phyloP scores from a whole-genome alignment of 1,140 invertebrate genomes.

The Antheraea mylitta region DNA sequence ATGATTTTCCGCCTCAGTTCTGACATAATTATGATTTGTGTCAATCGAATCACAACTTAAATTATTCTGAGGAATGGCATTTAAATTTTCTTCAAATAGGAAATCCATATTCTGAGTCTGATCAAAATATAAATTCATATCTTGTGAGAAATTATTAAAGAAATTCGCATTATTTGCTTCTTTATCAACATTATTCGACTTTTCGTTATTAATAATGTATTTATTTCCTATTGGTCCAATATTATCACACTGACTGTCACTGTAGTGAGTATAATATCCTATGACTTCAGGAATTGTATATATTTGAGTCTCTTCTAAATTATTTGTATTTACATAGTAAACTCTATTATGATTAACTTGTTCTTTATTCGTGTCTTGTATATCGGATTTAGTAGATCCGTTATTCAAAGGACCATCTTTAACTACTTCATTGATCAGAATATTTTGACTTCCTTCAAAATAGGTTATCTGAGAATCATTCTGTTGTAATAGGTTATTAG shows the following conservation, averaged over 20 bases:
- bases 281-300: conserved; percentile 32
- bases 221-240: conserved; percentile 14
- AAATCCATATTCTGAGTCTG: conserved; percentile 8
- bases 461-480: neutral
- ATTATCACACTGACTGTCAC: conserved; percentile 43
- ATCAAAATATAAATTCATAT: conserved; percentile 15
- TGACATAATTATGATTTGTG: conserved; percentile 8
- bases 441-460: neutral
- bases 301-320: conserved; percentile 15
- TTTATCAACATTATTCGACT: conserved; percentile 7
- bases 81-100: neutral
- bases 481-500: neutral
- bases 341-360: neutral
- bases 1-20: neutral
- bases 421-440: neutral
- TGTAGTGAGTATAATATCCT: conserved; percentile 38
- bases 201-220: conserved; percentile 11
- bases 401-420: neutral
- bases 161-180: neutral
- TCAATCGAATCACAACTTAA: conserved; percentile 10
- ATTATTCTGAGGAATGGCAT: neutral
- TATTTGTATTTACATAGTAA: conserved; percentile 8
- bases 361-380: conserved; percentile 16
- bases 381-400: neutral
- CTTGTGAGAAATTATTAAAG: conserved; percentile 4